Conservation (phyloP, 1,140 invertebrate species). For the Bombyx mandarina region DNA sequence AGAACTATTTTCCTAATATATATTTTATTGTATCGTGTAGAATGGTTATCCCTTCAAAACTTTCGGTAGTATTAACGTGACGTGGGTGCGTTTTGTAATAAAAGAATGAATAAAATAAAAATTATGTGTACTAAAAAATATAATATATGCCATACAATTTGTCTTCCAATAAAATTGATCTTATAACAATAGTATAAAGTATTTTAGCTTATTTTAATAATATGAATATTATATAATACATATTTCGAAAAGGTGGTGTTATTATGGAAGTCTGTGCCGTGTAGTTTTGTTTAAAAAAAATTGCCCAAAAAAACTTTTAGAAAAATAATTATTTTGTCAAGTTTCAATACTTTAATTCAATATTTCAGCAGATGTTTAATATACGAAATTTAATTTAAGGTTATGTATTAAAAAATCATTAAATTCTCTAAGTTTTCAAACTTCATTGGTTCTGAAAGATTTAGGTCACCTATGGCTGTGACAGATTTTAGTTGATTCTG, state of each 20-base stretch:
- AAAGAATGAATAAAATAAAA: constrained; percentile 17
- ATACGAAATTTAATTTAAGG: no score
- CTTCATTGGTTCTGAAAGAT: no score
- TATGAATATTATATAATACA: constrained; percentile 20
- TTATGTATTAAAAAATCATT: no score
- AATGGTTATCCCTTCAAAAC: background rate
- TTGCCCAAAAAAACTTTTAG: no score
- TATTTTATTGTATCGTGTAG: constrained; percentile 15
- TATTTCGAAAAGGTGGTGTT: constrained; percentile 20
- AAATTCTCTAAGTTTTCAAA: no score
- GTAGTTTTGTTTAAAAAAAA: no score
- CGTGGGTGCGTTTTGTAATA: constrained; percentile 60
- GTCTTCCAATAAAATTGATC: constrained; percentile 69
- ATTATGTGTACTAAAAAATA: constrained; percentile 2
- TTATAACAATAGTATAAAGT: constrained; percentile 65
- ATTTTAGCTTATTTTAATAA: constrained; percentile 58
- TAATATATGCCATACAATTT: constrained; percentile 68
- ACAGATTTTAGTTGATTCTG: no score
- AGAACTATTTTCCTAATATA: constrained; percentile 44
- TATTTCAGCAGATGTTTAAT: no score
- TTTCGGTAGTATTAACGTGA: constrained; percentile 40
- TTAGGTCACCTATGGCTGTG: no score
- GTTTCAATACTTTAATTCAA: no score
- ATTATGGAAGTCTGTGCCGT: constrained; percentile 8
- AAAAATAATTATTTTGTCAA: no score